A percentile compares a stretch with the other conserved stretches of the same genome.
Conservation (phyloP, 2,888 invertebrate genomes). For the Junonia oenone region DNA sequence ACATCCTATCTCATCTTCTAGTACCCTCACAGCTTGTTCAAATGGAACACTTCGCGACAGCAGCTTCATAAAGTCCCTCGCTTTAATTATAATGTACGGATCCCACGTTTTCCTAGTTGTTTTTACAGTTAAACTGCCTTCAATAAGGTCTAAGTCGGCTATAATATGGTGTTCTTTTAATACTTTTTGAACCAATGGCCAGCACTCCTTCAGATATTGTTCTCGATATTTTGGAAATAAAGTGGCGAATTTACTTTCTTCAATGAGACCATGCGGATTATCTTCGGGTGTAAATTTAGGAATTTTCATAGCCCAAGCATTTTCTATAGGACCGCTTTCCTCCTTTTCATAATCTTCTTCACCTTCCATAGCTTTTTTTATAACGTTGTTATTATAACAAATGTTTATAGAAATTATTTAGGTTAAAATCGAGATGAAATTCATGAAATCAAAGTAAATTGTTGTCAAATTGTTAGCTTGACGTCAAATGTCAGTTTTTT, state of each 20-base stretch:
- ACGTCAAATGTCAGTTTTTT: too few relatives aligned
- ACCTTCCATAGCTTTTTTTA: constrained; percentile 17
- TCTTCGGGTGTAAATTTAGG: constrained; percentile 93
- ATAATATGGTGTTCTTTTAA: constrained; percentile 88
- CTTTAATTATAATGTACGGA: constrained; percentile 97
- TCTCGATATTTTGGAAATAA: constrained; percentile 98
- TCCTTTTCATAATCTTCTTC: constrained; percentile 35
- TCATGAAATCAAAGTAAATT: too few relatives aligned
- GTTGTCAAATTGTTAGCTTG: too few relatives aligned
- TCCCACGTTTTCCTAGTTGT: constrained; percentile 99
- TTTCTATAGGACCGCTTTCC: constrained; percentile 82
- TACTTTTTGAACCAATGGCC: constrained; percentile 95
- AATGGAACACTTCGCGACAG: constrained; percentile 97
- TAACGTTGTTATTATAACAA: too few relatives aligned
- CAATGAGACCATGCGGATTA: constrained; percentile 91
- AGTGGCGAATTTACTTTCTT: constrained; percentile 97
- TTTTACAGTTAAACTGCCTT: constrained; percentile 95
- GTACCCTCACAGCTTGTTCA: constrained; percentile 93
- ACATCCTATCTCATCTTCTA: constrained; percentile 94
- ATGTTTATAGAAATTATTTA: too few relatives aligned
- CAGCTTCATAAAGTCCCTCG: constrained; percentile 96
- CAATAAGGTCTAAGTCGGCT: constrained; percentile 94
- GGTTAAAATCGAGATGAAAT: neutral
- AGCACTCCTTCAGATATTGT: constrained; percentile 95
- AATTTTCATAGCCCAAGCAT: constrained; percentile 92